Conservation (phyloP, 2,888 invertebrate genomes). For the Ochlodes sylvanus region DNA sequence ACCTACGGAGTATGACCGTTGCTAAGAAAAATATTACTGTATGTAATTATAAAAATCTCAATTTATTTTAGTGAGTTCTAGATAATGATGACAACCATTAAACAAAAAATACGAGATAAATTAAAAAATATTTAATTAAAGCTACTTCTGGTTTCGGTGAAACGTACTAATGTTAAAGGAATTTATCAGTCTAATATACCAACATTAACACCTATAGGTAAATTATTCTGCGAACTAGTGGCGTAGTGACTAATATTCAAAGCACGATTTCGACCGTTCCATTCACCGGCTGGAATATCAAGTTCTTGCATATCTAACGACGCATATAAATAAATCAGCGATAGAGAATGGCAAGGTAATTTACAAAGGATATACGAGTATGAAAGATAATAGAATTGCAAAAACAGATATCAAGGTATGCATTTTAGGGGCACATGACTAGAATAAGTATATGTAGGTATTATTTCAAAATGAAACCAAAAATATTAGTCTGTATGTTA, state of each 20-base stretch:
- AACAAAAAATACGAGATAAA: too few species aligned
- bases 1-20: too few species aligned
- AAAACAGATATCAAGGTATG: too few species aligned
- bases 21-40: too few species aligned
- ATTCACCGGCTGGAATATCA: slow-evolving; percentile 69
- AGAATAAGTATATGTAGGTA: too few species aligned
- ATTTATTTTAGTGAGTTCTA: too few species aligned
- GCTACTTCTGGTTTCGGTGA: not conserved
- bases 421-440: not conserved
- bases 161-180: not conserved
- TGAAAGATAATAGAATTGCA: not conserved
- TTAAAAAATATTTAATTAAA: not conserved
- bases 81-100: too few species aligned
- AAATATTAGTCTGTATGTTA: too few species aligned
- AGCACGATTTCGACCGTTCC: slow-evolving; percentile 68
- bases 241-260: slow-evolving; percentile 60
- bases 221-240: slow-evolving; percentile 25
- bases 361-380: not conserved
- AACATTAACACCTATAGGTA: slow-evolving; percentile 12
- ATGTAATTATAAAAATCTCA: too few species aligned
- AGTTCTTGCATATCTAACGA: slow-evolving; percentile 66
- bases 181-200: slow-evolving; percentile 1
- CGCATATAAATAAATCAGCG: slow-evolving; percentile 52
- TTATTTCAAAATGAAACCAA: too few species aligned
- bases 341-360: slow-evolving; percentile 32